Conservation (phyloP, 2,888 invertebrate species). For the Dermolepida albohirtum region DNA sequence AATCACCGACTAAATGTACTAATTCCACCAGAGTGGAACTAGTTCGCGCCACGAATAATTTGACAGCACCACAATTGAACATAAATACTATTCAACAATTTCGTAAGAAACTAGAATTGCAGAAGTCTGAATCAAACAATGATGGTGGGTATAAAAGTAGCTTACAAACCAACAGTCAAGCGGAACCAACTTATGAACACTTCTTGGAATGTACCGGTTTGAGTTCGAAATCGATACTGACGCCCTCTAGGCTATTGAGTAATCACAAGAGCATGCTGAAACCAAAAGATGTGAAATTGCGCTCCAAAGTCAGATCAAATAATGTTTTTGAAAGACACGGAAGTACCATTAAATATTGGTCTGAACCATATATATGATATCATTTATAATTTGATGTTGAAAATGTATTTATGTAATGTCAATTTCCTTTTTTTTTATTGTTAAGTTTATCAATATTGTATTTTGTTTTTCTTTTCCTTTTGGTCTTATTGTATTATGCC, state of each 20-base stretch:
- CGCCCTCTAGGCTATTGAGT: conserved; percentile 75
- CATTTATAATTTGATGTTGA: conserved; percentile 23
- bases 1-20: conserved; percentile 41
- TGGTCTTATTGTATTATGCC: conserved; percentile 19
- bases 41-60: conserved; percentile 56
- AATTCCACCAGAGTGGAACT: conserved; percentile 54
- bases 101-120: conserved; percentile 60
- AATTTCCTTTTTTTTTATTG: conserved; percentile 29
- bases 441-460: conserved; percentile 31
- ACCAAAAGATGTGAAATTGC: conserved; percentile 82
- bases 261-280: conserved; percentile 83
- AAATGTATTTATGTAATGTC: conserved; percentile 18
- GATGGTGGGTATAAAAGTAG: conserved; percentile 58
- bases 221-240: conserved; percentile 82
- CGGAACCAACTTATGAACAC: conserved; percentile 74
- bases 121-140: conserved; percentile 63
- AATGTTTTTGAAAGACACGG: conserved; percentile 67
- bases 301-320: conserved; percentile 74
- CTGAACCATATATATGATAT: conserved; percentile 61
- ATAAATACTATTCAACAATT: conserved; percentile 57
- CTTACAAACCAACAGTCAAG: conserved; percentile 50
- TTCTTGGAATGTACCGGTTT: conserved; percentile 84
- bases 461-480: conserved; percentile 31
- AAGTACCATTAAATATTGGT: conserved; percentile 64
- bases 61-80: conserved; percentile 55